Percentiles rank a stretch among this genome's conserved stretches.
Evolutionary conservation across 2,113 vertebrate genomes (phyloP).

Genomic region (Oryctolagus cuniculus): mOryCun1.1 NC_091436.1:113393501-113394000

Average conservation of each 20-base stretch:
- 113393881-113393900: not conserved
- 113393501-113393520: not conserved
- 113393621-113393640: slow-evolving; percentile 8
- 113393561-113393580: not conserved
- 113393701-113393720: slow-evolving; percentile 18
- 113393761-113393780: not conserved
- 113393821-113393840: not conserved
- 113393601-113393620: not conserved
- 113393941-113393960: not conserved
- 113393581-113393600: not conserved
- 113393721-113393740: not conserved
- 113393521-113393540: slow-evolving; percentile 13
- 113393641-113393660: not conserved
- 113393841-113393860: not conserved
- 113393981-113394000: not conserved
- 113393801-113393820: not conserved
- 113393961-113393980: not conserved
- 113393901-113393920: slow-evolving; percentile 17
- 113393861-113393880: not conserved
- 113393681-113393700: not conserved
- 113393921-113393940: not conserved
- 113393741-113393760: not conserved
- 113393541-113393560: not conserved
- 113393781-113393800: not conserved
- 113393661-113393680: slow-evolving; percentile 40